Percentiles rank a stretch among this genome's conserved stretches.
Conservation (phyloP, 2,888 invertebrate species). For the Bruchidius siliquastri region DNA sequence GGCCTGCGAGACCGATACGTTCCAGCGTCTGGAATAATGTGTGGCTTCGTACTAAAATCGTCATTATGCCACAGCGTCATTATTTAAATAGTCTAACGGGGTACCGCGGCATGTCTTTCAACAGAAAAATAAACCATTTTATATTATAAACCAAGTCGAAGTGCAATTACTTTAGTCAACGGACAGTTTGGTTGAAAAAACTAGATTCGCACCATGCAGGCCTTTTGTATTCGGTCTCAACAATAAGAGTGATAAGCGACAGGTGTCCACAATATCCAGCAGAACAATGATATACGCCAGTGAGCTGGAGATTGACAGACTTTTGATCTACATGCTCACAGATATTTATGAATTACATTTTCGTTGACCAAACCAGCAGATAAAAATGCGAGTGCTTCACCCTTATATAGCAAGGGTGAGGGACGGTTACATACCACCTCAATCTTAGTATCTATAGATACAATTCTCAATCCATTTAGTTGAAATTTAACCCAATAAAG, state of each 20-base stretch:
- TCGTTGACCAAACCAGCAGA: too few relatives aligned
- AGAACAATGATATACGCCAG: not conserved
- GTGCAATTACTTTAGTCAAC: not conserved
- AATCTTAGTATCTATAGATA: too few relatives aligned
- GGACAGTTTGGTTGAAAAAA: not conserved
- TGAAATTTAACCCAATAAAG: too few relatives aligned
- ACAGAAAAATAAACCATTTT: conserved; percentile 2
- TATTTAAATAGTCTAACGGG: conserved; percentile 19
- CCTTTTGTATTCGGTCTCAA: not conserved
- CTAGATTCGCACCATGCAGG: not conserved
- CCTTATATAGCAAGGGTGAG: too few relatives aligned
- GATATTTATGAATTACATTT: too few relatives aligned
- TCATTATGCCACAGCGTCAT: conserved; percentile 17
- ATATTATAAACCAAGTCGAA: not conserved
- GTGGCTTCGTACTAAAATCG: conserved; percentile 15
- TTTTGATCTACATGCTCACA: too few relatives aligned
- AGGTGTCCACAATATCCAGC: not conserved
- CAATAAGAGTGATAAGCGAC: not conserved
- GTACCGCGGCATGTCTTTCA: conserved; percentile 15
- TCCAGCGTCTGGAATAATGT: conserved; percentile 17
- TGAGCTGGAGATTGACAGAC: not conserved
- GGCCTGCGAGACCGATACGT: conserved; percentile 8
- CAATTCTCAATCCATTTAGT: too few relatives aligned
- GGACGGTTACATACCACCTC: too few relatives aligned
- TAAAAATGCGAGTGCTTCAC: too few relatives aligned